Conservation (phyloP, 2,113 vertebrate genomes). For the Nettapus auritus region DNA sequence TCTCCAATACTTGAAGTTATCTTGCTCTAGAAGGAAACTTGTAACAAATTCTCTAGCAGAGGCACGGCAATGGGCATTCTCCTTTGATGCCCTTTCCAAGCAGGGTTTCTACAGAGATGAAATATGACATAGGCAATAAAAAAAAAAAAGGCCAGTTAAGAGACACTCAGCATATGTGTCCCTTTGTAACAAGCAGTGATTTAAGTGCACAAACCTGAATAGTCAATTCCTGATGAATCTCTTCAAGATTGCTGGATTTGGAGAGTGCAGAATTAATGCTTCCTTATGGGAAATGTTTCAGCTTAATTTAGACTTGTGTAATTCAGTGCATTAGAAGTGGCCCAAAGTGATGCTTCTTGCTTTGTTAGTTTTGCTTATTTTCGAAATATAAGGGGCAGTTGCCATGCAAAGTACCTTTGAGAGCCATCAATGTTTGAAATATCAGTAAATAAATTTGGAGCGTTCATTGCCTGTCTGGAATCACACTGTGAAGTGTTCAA, state of each 20-base stretch:
- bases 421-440: slow-evolving; percentile 6
- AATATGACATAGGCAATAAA: neutral
- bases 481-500: neutral
- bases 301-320: neutral
- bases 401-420: neutral
- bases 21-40: neutral
- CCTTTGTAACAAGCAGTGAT: neutral
- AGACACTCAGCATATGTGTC: neutral
- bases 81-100: neutral
- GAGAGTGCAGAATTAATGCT: neutral
- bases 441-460: neutral
- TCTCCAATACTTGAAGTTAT: neutral
- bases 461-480: neutral
- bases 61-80: neutral
- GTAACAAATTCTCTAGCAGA: neutral
- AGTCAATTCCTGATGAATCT: neutral
- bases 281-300: neutral
- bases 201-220: neutral
- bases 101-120: slow-evolving; percentile 5
- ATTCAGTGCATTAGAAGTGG: neutral
- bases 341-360: slow-evolving; percentile 4
- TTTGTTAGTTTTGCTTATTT: neutral
- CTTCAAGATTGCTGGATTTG: neutral
- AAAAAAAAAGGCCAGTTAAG: neutral
- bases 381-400: neutral